Base-by-base conservation (phyloP, 2,888 invertebrate genomes). In the Drosophila longiperda region DNA sequence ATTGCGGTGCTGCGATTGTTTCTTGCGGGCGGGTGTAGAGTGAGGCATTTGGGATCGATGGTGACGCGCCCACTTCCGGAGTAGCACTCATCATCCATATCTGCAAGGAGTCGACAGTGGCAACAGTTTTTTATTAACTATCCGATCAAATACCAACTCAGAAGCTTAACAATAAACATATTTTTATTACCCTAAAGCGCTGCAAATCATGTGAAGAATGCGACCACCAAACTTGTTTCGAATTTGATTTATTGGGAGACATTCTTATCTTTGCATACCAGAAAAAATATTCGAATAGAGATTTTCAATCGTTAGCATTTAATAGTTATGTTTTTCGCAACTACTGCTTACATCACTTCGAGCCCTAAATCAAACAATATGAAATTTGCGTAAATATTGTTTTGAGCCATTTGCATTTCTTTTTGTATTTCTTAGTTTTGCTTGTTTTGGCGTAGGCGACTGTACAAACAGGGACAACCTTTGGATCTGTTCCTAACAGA, bases 61-160 rank as follows among this genome's bases (percentile, higher is more conserved):
- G 89, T 84, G 75, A 87, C 82, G 63, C 87, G 87, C 55, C 81
- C 93, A 75, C 93, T 94, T 66, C 96, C 95, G 68, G 97, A 96
- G 93, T 97, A 97, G 92, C 97, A 97, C 92, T 98, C 97, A 89
- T 97, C 97, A 93, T 98, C 98, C 96, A 97, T 97, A 90, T 98
- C 98, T 97, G 93, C 8, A 69, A 80, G 12, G 7, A 40, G 40
- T 33, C 40, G 20, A 12, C n/a, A 59, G 3, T 32, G 29, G 8
- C 57, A 53, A 33, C 7, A 32, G 32, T 9, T 20, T 33, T 33
- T 45, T 45, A 34, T 29, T 33, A 62, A 33, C 42, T n/a, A 12
- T 12, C 36, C 23, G 26, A 11, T 33, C 8, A 42, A 36, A 48
- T 29, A 20, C 2, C 8, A 38, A 45, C 15, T 9, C n/a, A 20